These are phyloP conservation scores for Wiebesia pumilae DNA, from an alignment of 1,140 invertebrate species.

Conservation along the genomic window DNA sequence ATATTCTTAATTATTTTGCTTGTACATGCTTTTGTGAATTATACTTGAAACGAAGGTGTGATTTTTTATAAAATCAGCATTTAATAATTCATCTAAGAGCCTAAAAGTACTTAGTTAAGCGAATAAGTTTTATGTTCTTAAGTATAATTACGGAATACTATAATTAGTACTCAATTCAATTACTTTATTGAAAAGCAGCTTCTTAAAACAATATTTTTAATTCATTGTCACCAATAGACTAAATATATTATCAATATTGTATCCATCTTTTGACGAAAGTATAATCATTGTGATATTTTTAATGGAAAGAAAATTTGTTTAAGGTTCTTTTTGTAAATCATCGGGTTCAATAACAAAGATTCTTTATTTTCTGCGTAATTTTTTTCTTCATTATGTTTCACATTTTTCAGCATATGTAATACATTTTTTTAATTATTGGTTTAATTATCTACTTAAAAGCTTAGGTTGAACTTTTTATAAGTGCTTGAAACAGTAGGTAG, in stretches of 20 bases:
- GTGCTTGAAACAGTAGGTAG: too few species aligned
- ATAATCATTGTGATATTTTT: too few species aligned
- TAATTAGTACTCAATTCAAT: background rate
- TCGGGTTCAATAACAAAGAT: too few species aligned
- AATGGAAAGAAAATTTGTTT: too few species aligned
- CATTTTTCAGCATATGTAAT: too few species aligned
- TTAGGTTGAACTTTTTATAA: too few species aligned
- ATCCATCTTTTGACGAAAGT: background rate
- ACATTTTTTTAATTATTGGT: too few species aligned
- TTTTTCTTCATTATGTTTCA: too few species aligned
- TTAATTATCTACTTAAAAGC: too few species aligned
- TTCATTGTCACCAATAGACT: background rate
- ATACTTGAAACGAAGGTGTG: conserved; percentile 16
- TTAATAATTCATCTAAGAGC: background rate
- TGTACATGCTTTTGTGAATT: background rate
- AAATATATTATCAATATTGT: background rate
- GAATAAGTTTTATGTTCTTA: background rate
- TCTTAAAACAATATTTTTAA: background rate
- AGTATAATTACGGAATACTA: background rate
- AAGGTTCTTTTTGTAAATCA: too few species aligned
- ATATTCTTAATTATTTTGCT: conserved; percentile 24
- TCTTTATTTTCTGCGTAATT: too few species aligned
- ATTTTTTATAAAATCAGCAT: conserved; percentile 15
- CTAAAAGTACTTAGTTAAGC: background rate
- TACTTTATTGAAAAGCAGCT: background rate